Evolutionary conservation across 2,888 invertebrate genomes (phyloP).

Genomic region (Hirtodrosophila confusa): DNA sequence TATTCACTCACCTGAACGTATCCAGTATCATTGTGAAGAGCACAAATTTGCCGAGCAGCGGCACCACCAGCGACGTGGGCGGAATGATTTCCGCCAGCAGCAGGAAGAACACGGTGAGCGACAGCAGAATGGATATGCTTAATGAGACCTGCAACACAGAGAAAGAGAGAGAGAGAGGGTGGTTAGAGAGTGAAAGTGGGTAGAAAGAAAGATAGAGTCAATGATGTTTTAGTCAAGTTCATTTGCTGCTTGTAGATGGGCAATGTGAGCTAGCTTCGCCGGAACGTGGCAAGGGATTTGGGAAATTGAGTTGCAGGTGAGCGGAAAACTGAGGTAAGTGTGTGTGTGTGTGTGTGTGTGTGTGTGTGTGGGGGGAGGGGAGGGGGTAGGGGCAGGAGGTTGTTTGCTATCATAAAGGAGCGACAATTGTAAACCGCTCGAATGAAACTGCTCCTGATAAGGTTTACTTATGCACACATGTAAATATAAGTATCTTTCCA

Average conservation of each 20-base stretch:
- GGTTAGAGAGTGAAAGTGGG: background rate
- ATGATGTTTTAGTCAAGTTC: constrained; percentile 46
- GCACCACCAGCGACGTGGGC: constrained; percentile 96
- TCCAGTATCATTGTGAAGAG: constrained; percentile 98
- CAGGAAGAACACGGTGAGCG: constrained; percentile 98
- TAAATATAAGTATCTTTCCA: constrained; percentile 6
- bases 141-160: constrained; percentile 90
- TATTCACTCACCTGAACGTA: constrained; percentile 91
- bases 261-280: constrained; percentile 8
- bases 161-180: constrained; percentile 69
- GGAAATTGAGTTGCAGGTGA: constrained; percentile 58
- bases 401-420: constrained; percentile 42
- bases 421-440: constrained; percentile 52
- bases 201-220: constrained; percentile 16
- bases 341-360: background rate
- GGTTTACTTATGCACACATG: constrained; percentile 6
- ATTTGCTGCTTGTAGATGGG: constrained; percentile 40
- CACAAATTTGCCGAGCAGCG: constrained; percentile 96
- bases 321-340: constrained; percentile 32
- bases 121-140: constrained; percentile 97
- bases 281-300: constrained; percentile 48
- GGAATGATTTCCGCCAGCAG: constrained; percentile 94
- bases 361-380: background rate
- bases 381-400: background rate
- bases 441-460: constrained; percentile 49